Evolutionary conservation across 2,888 invertebrate species (phyloP).

Genomic region (Limnephilus marmoratus): DNA sequence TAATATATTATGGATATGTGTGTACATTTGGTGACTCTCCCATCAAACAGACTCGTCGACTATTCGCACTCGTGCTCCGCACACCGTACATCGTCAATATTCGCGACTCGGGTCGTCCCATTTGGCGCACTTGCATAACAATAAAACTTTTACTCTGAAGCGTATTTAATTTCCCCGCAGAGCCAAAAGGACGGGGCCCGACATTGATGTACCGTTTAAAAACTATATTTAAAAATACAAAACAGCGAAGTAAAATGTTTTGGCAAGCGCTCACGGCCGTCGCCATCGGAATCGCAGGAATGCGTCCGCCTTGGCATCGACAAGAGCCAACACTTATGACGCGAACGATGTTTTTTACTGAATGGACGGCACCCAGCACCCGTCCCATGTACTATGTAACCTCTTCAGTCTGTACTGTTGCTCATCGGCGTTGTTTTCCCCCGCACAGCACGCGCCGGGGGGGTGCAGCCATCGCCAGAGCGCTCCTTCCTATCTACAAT

Average conservation of each 20-base stretch:
- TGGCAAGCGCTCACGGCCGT: slow-evolving; percentile 54
- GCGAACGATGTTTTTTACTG: slow-evolving; percentile 30
- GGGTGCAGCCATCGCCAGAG: neutral
- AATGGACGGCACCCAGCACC: slow-evolving; percentile 12
- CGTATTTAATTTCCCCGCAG: slow-evolving; percentile 18
- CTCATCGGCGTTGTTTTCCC: neutral
- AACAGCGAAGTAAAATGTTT: slow-evolving; percentile 54
- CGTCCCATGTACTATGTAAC: neutral
- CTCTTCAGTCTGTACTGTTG: neutral
- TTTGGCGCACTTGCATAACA: slow-evolving; percentile 26
- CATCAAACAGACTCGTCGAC: neutral
- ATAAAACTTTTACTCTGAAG: slow-evolving; percentile 34
- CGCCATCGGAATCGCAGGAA: slow-evolving; percentile 45
- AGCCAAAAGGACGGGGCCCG: slow-evolving; percentile 41
- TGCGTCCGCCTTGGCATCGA: slow-evolving; percentile 38
- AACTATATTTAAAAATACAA: slow-evolving; percentile 57
- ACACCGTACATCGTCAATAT: neutral
- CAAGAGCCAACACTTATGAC: slow-evolving; percentile 31
- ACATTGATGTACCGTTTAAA: slow-evolving; percentile 58
- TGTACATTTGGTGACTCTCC: neutral
- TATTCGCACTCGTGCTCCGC: neutral
- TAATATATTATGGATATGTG: no score
- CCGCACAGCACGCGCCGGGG: neutral
- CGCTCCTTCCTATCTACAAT: no score
- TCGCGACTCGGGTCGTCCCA: neutral